Evolutionary conservation across 2,113 vertebrate species (phyloP).

Genomic region (Megaceryle maxima): DNA sequence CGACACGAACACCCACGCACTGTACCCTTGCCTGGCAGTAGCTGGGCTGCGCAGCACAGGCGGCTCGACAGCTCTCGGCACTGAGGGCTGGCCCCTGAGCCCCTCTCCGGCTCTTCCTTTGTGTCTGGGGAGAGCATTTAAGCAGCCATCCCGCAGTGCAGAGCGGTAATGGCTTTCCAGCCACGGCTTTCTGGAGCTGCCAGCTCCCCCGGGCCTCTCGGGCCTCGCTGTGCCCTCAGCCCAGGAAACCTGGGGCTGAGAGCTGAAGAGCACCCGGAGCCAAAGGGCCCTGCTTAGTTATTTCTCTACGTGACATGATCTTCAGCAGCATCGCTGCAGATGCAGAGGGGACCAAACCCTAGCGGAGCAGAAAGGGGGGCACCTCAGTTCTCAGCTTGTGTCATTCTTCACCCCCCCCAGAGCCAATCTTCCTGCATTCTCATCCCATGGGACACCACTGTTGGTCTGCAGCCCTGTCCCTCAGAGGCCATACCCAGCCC

Average conservation of each 20-base stretch:
- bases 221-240: background rate
- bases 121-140: background rate
- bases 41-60: background rate
- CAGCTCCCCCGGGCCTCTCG: background rate
- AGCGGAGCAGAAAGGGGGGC: background rate
- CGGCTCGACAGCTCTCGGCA: background rate
- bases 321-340: background rate
- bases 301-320: accelerated
- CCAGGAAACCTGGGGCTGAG: background rate
- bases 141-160: background rate
- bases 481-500: background rate
- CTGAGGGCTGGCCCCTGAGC: background rate
- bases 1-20: background rate
- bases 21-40: background rate
- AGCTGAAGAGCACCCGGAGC: background rate
- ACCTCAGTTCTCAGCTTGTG: background rate
- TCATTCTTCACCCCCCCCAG: background rate
- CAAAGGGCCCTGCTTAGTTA: background rate
- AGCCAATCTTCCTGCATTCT: background rate
- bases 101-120: no score
- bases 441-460: background rate
- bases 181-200: background rate
- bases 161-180: background rate
- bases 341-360: background rate
- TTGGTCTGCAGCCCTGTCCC: background rate